Evolutionary conservation across 2,797 vertebrate genomes (phyloP).

Genomic region (Liasis olivaceus): DNA sequence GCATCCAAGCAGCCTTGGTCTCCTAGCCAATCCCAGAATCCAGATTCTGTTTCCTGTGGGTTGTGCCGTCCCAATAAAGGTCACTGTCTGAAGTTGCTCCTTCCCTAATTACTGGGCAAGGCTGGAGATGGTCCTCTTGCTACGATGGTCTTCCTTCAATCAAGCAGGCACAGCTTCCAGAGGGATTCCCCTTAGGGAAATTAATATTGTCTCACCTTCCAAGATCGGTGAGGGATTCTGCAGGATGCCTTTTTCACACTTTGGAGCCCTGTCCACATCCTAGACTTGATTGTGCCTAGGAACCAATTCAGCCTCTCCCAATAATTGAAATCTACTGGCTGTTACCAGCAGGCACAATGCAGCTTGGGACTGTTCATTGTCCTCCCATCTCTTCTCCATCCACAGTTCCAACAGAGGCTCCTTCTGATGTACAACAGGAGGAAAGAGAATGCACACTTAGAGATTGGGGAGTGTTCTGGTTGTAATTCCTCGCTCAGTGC

Average conservation of each 20-base stretch:
- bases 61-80: not conserved
- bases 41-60: too few relatives aligned
- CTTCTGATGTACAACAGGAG: not conserved
- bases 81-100: not conserved
- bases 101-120: not conserved
- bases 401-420: not conserved
- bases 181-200: not conserved
- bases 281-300: not conserved
- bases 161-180: not conserved
- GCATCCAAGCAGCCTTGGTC: not conserved
- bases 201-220: not conserved
- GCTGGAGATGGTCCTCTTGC: not conserved
- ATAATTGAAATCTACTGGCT: not conserved
- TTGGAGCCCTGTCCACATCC: not conserved
- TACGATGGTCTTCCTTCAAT: not conserved
- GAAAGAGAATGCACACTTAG: not conserved
- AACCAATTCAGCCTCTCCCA: not conserved
- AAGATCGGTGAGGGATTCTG: not conserved
- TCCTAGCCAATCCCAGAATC: not conserved
- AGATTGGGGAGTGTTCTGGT: not conserved
- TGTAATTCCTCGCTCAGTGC: slow-evolving; percentile 5
- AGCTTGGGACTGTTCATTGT: not conserved
- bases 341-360: not conserved
- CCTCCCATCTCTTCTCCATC: not conserved
- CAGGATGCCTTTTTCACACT: not conserved